Conservation (phyloP, 2,113 vertebrate genomes). For the Gallinago jamesoni region DNA sequence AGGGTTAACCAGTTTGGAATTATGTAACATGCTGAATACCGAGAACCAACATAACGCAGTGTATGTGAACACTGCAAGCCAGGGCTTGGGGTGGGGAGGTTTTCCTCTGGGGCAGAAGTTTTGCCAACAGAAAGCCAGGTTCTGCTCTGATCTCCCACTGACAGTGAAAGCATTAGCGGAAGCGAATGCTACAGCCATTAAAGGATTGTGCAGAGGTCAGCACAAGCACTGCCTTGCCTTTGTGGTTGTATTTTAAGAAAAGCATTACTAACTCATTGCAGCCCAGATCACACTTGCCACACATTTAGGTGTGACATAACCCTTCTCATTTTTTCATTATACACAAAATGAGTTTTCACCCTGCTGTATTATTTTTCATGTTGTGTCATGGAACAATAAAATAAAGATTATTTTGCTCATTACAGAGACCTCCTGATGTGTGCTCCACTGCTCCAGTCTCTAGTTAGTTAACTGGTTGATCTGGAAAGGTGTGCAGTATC, state of each 20-base stretch:
- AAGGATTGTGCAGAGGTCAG: background rate
- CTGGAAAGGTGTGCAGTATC: background rate
- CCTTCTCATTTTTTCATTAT: background rate
- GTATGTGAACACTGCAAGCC: background rate
- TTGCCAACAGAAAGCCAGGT: background rate
- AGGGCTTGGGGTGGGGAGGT: background rate
- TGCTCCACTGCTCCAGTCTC: background rate
- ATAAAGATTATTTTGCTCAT: background rate
- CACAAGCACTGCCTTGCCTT: background rate
- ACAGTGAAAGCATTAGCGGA: background rate
- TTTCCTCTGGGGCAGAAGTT: background rate
- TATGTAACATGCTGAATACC: background rate
- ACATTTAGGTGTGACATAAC: background rate
- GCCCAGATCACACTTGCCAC: background rate
- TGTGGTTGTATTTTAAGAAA: background rate
- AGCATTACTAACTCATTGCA: background rate
- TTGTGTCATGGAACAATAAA: background rate
- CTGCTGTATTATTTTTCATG: background rate
- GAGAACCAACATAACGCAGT: background rate
- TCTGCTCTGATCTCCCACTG: background rate
- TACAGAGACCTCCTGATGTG: background rate
- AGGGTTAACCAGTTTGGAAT: background rate
- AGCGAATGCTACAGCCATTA: background rate
- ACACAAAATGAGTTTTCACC: background rate
- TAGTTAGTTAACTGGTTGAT: background rate